Evolutionary conservation across 2,888 invertebrate genomes (phyloP).

Genomic region (Cephus pulcher): DNA sequence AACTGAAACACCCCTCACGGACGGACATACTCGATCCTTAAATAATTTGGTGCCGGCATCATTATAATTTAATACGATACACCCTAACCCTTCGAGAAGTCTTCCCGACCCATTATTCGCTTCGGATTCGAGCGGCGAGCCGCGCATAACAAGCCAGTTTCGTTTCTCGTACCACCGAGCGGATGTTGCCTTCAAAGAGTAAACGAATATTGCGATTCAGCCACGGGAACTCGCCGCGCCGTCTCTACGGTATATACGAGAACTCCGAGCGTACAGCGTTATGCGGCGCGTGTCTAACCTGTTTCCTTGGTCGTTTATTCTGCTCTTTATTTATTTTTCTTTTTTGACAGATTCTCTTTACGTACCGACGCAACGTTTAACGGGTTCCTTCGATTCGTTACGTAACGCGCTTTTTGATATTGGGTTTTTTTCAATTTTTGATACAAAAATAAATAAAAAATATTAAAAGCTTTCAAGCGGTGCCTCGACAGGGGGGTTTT

Average conservation of each 20-base stretch:
- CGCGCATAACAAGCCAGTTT: conserved; percentile 50
- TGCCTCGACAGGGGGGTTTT: background rate
- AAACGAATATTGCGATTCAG: background rate
- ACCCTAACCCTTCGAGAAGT: conserved; percentile 13
- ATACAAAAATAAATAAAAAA: background rate
- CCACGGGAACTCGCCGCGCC: background rate
- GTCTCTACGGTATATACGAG: background rate
- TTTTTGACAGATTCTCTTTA: background rate
- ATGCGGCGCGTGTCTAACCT: background rate
- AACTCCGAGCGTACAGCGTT: background rate
- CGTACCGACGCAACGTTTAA: background rate
- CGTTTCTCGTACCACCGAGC: background rate
- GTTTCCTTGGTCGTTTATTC: background rate
- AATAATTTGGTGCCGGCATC: conserved; percentile 50
- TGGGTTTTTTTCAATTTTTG: background rate
- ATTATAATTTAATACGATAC: conserved; percentile 59
- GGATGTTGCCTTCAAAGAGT: background rate
- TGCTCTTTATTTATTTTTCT: too few relatives aligned
- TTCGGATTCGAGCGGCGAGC: conserved; percentile 41
- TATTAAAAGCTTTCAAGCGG: background rate
- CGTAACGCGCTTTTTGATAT: background rate
- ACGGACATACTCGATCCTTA: conserved; percentile 25
- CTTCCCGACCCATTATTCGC: conserved; percentile 44
- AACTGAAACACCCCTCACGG: background rate
- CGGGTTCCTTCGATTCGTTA: background rate